Evolutionary conservation across 1,140 invertebrate species (phyloP).

Genomic region (Mesaphorura yosii): DNA sequence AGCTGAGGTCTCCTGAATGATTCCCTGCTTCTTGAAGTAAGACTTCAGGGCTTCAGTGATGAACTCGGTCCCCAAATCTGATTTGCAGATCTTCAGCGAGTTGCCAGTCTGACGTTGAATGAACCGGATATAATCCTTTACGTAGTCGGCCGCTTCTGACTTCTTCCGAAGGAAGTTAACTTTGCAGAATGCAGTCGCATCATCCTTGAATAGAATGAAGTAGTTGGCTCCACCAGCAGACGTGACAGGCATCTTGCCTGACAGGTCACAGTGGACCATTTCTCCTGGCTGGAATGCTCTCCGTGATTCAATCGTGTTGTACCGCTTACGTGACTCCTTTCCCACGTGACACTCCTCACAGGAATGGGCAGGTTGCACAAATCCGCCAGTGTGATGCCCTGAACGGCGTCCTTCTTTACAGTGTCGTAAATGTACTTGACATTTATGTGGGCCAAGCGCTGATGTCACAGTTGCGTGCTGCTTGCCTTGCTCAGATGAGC

Average conservation of each 20-base stretch:
- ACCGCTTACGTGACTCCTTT: constrained; percentile 13
- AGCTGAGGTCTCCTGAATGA: constrained; percentile 40
- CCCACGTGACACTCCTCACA: constrained; percentile 9
- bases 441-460: constrained; percentile 7
- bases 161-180: constrained; percentile 38
- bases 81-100: constrained; percentile 9
- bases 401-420: constrained; percentile 1
- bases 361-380: background rate
- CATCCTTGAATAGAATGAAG: constrained; percentile 40
- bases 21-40: constrained; percentile 34
- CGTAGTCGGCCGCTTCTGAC: constrained; percentile 14
- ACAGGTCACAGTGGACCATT: constrained; percentile 37
- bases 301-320: constrained; percentile 7
- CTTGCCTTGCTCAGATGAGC: no score
- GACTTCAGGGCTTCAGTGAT: constrained; percentile 2
- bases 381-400: constrained; percentile 1
- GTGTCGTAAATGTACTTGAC: constrained; percentile 7
- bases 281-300: constrained; percentile 31
- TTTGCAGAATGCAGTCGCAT: constrained; percentile 36
- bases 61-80: constrained; percentile 27
- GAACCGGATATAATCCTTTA: constrained; percentile 8
- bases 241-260: constrained; percentile 36
- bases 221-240: constrained; percentile 35
- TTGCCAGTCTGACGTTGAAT: background rate
- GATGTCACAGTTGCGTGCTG: constrained; percentile 7